A percentile compares a stretch with the other conserved stretches of the same genome.
Conservation (phyloP, 2,797 vertebrate species). For the Phoebastria nigripes region DNA sequence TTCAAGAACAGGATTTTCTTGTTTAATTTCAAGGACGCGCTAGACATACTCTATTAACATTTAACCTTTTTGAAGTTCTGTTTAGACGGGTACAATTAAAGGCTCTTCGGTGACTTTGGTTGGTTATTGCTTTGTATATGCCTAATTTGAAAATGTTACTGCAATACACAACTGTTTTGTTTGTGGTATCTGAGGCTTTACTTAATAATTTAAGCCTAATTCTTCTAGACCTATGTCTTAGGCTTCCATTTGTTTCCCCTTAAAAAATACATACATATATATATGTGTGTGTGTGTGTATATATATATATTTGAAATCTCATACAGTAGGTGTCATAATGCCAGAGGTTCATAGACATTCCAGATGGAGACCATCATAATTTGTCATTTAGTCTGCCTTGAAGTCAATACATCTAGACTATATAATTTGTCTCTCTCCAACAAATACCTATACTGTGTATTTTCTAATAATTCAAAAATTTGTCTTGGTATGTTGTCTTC, state of each 20-base stretch:
- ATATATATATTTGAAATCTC: neutral
- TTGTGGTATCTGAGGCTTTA: neutral
- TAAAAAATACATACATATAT: neutral
- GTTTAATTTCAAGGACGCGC: neutral
- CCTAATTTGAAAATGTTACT: neutral
- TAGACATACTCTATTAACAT: neutral
- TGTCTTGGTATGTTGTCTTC: neutral
- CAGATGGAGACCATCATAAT: neutral
- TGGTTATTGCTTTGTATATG: neutral
- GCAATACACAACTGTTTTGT: neutral
- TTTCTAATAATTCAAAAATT: neutral
- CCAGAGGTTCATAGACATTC: neutral
- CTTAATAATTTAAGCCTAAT: neutral
- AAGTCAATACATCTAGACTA: neutral
- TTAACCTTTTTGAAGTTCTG: neutral
- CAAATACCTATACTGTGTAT: neutral
- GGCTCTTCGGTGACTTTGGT: neutral
- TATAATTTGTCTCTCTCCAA: neutral
- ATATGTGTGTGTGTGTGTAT: rapidly evolving
- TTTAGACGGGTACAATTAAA: neutral
- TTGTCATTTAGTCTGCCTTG: neutral
- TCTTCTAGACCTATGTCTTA: neutral
- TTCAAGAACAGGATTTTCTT: neutral
- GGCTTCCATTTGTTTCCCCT: neutral
- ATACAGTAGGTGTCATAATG: neutral